Conservation (phyloP, 1,140 invertebrate species). For the Nylanderia fulva region DNA sequence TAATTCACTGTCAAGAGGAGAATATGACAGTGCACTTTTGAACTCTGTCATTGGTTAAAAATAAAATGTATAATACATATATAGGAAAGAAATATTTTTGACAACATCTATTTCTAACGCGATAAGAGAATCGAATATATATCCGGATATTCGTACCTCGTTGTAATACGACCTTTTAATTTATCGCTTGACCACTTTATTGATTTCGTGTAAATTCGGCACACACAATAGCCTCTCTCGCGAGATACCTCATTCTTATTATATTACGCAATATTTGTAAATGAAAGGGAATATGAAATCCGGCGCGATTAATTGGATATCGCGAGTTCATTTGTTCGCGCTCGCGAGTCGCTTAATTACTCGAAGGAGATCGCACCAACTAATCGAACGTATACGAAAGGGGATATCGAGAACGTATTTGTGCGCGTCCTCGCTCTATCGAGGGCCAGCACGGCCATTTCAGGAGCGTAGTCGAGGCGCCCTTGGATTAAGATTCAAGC, state of each 20-base stretch:
- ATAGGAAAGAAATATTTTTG: neutral
- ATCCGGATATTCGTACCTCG: neutral
- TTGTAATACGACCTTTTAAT: conserved; percentile 8
- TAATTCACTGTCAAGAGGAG: neutral
- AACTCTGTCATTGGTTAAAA: neutral
- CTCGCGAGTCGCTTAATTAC: conserved; percentile 16
- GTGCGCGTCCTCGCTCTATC: conserved; percentile 43
- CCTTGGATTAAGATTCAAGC: neutral
- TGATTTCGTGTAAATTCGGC: conserved; percentile 42
- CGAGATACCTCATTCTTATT: conserved; percentile 4
- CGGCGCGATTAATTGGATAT: neutral
- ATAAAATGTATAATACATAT: neutral
- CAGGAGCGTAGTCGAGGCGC: conserved; percentile 31
- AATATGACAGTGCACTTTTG: conserved; percentile 16
- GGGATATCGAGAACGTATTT: conserved; percentile 35
- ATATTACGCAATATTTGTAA: conserved; percentile 30
- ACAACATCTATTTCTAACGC: neutral
- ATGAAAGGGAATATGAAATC: neutral
- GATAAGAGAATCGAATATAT: neutral
- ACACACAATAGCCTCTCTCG: neutral
- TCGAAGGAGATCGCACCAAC: conserved; percentile 24
- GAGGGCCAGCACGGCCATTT: conserved; percentile 48
- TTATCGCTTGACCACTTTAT: neutral
- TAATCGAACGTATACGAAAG: conserved; percentile 33
- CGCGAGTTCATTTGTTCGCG: conserved; percentile 11